Evolutionary conservation across 2,113 vertebrate genomes (phyloP), one percentile per base, ranked within the genome.

Genomic region (Myrmophylax atrothorax): DNA sequence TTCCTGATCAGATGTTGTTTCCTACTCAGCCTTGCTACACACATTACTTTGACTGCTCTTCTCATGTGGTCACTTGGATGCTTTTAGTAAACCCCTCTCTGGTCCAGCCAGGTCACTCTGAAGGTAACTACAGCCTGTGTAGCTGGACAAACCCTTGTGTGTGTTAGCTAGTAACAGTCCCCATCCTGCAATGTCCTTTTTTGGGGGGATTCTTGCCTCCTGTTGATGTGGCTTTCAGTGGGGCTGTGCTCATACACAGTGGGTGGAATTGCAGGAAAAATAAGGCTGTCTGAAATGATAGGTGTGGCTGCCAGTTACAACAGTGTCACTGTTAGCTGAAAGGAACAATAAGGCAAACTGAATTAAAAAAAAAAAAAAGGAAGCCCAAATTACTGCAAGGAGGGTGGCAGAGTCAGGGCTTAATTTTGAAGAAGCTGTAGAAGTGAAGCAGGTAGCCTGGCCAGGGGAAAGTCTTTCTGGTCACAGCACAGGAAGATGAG

Each of bases 131-230:
- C 35, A 64, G 20, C 22, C 67, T 17, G 10, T 64, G 35, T 26
- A 64, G 53, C 53, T 52, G 47, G 56, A 20, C 35, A 76, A 55
- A 83, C 47, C 11, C 7, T 16, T 28, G 6, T 55, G 19, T 68
- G 14, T 76, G 35, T 56, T 52, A 56, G 15, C n/a, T 87, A 1
- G 46, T 47, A 79, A 52, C 16, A 44, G 16, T 40, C 10, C 28
- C 8, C 15, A 64, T 68, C 37, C 19, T 2, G 1, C 1, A 0
- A 22, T 29, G n/a, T 52, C 46, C 18, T 2, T 1, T 1, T 17
- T 53, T 50, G 10, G 17, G 26, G 14, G 3, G 22, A n/a, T n/a
- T 28, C 31, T 86, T 74, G 50, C 29, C 23, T 92, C 25, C n/a
- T 86, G 6, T 64, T 38, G 23, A 15, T 62, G 44, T 1, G 0